Conservation (phyloP, 1,140 invertebrate genomes). For the Drosophila virilis region DNA sequence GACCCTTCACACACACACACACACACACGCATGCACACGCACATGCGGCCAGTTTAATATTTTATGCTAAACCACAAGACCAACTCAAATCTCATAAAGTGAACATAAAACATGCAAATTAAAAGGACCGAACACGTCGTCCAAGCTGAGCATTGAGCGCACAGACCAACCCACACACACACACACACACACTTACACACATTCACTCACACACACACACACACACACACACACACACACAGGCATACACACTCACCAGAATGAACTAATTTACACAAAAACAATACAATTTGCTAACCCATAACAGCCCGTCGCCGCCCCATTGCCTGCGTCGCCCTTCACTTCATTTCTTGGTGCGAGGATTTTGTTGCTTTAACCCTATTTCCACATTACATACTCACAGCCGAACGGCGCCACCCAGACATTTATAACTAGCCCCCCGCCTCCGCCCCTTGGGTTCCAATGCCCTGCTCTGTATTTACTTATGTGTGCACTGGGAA, state of each 20-base stretch:
- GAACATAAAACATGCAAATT: conserved; percentile 83
- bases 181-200: conserved; percentile 23
- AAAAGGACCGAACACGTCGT: conserved; percentile 79
- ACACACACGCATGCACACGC: conserved; percentile 5
- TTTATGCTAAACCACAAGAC: conserved; percentile 77
- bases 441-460: conserved; percentile 3
- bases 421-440: conserved; percentile 65
- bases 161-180: conserved; percentile 17
- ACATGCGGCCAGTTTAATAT: conserved; percentile 77
- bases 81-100: conserved; percentile 80
- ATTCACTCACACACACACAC: conserved; percentile 9
- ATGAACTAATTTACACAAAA: conserved; percentile 82
- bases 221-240: conserved; percentile 29
- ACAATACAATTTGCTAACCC: conserved; percentile 80
- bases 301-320: conserved; percentile 27
- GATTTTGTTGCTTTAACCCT: conserved; percentile 63
- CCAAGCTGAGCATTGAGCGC: conserved; percentile 45
- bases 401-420: conserved; percentile 77
- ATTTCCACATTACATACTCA: conserved; percentile 62
- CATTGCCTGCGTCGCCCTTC: neutral
- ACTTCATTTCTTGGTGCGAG: conserved; percentile 27
- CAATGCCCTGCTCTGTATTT: neutral
- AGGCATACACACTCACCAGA: conserved; percentile 52
- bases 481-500: conserved; percentile 19
- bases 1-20: neutral